Evolutionary conservation across 2,888 invertebrate species (phyloP).

Genomic region (Chromoteleia sp.): DNA sequence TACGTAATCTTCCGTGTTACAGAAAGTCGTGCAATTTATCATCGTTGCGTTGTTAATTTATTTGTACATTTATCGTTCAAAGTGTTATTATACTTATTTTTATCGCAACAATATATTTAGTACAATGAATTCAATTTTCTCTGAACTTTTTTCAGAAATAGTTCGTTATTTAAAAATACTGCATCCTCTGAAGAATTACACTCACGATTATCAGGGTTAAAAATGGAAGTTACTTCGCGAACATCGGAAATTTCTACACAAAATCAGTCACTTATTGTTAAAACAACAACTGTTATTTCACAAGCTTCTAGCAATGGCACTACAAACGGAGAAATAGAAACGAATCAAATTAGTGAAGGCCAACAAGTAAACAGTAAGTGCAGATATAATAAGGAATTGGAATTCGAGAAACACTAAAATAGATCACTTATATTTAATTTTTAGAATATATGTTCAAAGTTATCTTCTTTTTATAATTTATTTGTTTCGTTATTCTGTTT

Average conservation of each 20-base stretch:
- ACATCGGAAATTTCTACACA: conserved; percentile 83
- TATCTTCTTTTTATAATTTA: neutral
- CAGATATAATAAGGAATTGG: neutral
- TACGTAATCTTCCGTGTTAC: conserved; percentile 22
- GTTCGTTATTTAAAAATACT: conserved; percentile 83
- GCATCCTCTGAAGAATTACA: conserved; percentile 83
- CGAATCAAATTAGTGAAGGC: conserved; percentile 79
- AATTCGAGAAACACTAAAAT: neutral
- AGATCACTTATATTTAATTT: neutral
- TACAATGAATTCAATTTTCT: no score
- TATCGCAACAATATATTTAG: no score
- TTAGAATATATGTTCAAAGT: neutral
- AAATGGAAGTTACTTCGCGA: conserved; percentile 83
- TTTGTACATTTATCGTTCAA: no score
- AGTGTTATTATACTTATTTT: no score
- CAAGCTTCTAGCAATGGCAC: conserved; percentile 81
- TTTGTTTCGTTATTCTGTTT: conserved; percentile 34
- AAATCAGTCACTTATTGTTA: conserved; percentile 82
- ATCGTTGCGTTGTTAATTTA: no score
- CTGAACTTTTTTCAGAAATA: conserved; percentile 82
- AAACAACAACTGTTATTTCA: conserved; percentile 83
- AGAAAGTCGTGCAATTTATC: conserved; percentile 20
- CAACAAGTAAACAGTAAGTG: conserved; percentile 83
- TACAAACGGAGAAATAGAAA: conserved; percentile 82
- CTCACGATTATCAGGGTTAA: conserved; percentile 82